Evolutionary conservation across 2,113 vertebrate genomes (phyloP).

Genomic region (Galbula dea): DNA sequence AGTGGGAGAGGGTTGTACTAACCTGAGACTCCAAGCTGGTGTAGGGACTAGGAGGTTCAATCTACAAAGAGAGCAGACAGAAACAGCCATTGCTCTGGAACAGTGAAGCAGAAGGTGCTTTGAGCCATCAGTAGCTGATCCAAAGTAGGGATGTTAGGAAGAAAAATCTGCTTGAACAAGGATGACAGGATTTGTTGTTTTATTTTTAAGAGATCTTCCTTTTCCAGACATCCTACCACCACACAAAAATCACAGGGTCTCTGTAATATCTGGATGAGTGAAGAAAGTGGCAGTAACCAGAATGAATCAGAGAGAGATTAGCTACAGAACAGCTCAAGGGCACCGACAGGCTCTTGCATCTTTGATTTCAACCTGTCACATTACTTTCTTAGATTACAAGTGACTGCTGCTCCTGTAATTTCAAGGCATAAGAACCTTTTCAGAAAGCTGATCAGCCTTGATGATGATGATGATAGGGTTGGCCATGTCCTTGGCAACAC

Average conservation of each 20-base stretch:
- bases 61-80: constrained; percentile 51
- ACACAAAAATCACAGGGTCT: not conserved
- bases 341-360: not conserved
- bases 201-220: not conserved
- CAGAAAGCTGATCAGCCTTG: not conserved
- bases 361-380: not conserved
- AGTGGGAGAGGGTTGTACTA: not conserved
- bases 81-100: constrained; percentile 15
- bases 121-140: not conserved
- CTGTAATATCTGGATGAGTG: not conserved
- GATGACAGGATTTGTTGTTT: not conserved
- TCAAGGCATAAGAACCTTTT: not conserved
- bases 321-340: not conserved
- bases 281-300: not conserved
- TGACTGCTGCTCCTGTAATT: not conserved
- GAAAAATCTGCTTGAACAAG: not conserved
- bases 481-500: not conserved
- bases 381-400: not conserved
- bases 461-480: not conserved
- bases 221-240: not conserved
- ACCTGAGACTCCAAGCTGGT: constrained; percentile 64
- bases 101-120: not conserved
- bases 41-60: constrained; percentile 61
- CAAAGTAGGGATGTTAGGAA: not conserved
- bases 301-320: not conserved